A percentile compares a stretch with the other conserved stretches of the same genome.
phyloP scores from a whole-genome alignment of 2,797 vertebrate species.

The Oryzias dopingdopingensis region DNA sequence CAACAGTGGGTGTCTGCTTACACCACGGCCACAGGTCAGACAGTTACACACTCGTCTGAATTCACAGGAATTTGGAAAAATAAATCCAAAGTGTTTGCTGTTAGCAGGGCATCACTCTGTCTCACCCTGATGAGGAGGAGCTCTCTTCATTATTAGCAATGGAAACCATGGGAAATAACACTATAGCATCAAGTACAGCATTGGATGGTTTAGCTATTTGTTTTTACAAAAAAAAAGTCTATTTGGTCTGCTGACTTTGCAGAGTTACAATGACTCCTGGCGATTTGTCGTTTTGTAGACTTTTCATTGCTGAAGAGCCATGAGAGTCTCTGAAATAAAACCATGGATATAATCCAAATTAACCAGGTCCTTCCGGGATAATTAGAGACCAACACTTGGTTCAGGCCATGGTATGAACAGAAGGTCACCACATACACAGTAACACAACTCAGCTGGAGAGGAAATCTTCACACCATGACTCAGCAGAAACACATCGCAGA shows the following conservation, averaged over 20 bases:
- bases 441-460: slow-evolving; percentile 32
- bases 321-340: slow-evolving; percentile 43
- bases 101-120: slow-evolving; percentile 40
- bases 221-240: slow-evolving; percentile 1
- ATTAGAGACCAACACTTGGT: slow-evolving; percentile 54
- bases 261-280: slow-evolving; percentile 14
- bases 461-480: slow-evolving; percentile 45
- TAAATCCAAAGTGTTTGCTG: slow-evolving; percentile 18
- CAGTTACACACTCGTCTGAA: slow-evolving; percentile 29
- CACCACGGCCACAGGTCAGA: slow-evolving; percentile 26
- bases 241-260: slow-evolving; percentile 7
- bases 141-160: slow-evolving; percentile 35
- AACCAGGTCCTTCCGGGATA: slow-evolving; percentile 38
- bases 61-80: slow-evolving; percentile 15
- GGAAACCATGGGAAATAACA: too few species aligned
- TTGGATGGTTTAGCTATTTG: too few species aligned
- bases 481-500: slow-evolving; percentile 44
- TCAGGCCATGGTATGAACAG: slow-evolving; percentile 53
- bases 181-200: too few species aligned
- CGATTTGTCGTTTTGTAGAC: slow-evolving; percentile 22
- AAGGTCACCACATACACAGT: slow-evolving; percentile 47
- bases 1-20: slow-evolving; percentile 40
- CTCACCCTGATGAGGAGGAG: slow-evolving; percentile 45
- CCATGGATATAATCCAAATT: slow-evolving; percentile 32
- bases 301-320: slow-evolving; percentile 16